Evolutionary conservation across 1,140 invertebrate genomes (phyloP).

Genomic region (Aleiodes sp.): DNA sequence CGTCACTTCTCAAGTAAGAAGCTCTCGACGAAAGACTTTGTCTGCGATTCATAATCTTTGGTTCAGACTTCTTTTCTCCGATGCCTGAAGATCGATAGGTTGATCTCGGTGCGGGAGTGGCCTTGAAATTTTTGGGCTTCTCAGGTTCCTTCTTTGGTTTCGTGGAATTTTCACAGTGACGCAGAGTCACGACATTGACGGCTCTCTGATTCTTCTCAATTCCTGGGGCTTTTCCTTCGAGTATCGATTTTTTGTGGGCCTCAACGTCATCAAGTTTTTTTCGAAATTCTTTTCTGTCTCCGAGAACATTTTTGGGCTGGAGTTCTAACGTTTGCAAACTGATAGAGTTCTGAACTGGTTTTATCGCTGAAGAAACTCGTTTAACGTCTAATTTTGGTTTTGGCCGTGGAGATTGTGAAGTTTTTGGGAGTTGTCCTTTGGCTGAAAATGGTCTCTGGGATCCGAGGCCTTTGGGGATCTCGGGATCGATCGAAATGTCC

Average conservation of each 20-base stretch:
- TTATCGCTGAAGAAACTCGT: background rate
- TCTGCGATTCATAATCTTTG: background rate
- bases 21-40: constrained; percentile 28
- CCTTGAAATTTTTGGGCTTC: background rate
- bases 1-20: background rate
- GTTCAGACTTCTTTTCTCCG: constrained; percentile 13
- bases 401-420: no score
- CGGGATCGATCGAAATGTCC: background rate
- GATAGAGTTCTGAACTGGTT: background rate
- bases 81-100: background rate
- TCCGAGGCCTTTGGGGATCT: background rate
- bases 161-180: background rate
- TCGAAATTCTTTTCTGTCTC: background rate
- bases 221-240: no score
- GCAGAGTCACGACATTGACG: background rate
- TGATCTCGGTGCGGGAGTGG: background rate
- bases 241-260: background rate
- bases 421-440: background rate
- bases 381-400: background rate
- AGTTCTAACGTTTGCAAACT: background rate
- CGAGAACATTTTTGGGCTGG: background rate
- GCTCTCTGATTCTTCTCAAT: background rate
- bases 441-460: background rate
- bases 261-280: no score
- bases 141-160: background rate